These are phyloP conservation scores for Dioctria linearis DNA, from an alignment of 2,888 invertebrate species.

Conservation along the genomic window DNA sequence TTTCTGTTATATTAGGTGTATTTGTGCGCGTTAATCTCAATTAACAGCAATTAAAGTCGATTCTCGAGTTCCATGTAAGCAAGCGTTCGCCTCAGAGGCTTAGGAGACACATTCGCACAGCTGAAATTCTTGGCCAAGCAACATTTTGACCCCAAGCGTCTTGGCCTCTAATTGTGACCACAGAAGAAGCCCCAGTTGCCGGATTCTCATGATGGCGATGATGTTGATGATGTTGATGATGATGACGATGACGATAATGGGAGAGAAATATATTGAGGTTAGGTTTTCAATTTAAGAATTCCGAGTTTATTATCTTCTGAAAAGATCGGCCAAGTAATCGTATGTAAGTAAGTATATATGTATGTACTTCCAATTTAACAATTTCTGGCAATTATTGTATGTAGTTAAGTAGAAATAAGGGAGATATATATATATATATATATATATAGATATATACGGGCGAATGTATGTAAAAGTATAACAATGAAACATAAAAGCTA, in stretches of 20 bases:
- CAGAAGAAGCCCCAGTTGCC: not conserved
- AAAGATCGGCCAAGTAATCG: not conserved
- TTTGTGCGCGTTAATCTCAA: constrained; percentile 56
- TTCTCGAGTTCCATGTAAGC: constrained; percentile 14
- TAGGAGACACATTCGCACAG: constrained; percentile 37
- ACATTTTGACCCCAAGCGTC: constrained; percentile 42
- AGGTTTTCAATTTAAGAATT: constrained; percentile 46
- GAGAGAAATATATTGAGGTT: constrained; percentile 47
- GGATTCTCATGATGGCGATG: not conserved
- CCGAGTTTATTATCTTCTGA: not conserved
- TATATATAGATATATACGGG: constrained; percentile 9
- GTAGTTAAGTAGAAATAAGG: not conserved
- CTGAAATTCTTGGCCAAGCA: constrained; percentile 29
- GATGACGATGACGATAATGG: constrained; percentile 28
- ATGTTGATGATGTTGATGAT: not conserved
- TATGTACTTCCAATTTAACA: constrained; percentile 31
- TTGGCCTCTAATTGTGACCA: constrained; percentile 46
- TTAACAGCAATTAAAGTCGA: constrained; percentile 57
- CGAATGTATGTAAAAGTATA: constrained; percentile 19
- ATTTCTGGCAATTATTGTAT: constrained; percentile 36
- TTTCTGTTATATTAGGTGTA: not conserved
- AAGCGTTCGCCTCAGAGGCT: not conserved
- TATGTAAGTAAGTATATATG: too few relatives aligned
- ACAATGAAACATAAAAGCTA: constrained; percentile 8
- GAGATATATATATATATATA: not conserved